Conservation (phyloP, 2,797 vertebrate species). For the Lepilemur septentrionalis region DNA sequence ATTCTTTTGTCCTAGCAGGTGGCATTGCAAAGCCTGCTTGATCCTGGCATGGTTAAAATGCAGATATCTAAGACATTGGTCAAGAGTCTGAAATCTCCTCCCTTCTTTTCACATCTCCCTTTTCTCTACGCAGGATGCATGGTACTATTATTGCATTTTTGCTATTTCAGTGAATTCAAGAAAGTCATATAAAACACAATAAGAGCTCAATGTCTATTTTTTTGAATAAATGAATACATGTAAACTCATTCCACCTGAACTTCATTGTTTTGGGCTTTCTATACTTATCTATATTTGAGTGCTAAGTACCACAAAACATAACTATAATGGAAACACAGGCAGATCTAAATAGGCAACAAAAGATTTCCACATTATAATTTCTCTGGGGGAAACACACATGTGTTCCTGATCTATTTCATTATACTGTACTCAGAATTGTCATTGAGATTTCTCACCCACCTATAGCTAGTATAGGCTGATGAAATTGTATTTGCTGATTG, state of each 20-base stretch:
- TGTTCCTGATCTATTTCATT: neutral
- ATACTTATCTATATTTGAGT: neutral
- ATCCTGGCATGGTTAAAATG: neutral
- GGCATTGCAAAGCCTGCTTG: neutral
- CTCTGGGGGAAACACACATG: neutral
- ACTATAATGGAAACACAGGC: neutral
- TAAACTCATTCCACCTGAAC: neutral
- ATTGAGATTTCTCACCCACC: neutral
- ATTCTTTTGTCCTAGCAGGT: neutral
- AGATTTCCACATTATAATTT: neutral
- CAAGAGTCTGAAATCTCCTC: neutral
- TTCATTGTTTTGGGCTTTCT: neutral
- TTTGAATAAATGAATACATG: neutral
- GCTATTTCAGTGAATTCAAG: neutral
- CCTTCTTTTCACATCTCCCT: neutral
- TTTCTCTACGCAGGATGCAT: neutral
- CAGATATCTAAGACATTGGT: neutral
- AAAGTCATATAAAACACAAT: neutral
- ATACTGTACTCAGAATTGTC: neutral
- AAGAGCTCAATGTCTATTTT: neutral
- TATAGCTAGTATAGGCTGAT: neutral
- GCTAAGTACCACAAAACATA: neutral
- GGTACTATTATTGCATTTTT: neutral
- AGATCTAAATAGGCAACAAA: neutral
- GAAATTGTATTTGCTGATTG: conserved; percentile 1